These are phyloP conservation scores for Malurus cyaneus DNA, from an alignment of 2,113 vertebrate genomes.

Conservation along the genomic window DNA sequence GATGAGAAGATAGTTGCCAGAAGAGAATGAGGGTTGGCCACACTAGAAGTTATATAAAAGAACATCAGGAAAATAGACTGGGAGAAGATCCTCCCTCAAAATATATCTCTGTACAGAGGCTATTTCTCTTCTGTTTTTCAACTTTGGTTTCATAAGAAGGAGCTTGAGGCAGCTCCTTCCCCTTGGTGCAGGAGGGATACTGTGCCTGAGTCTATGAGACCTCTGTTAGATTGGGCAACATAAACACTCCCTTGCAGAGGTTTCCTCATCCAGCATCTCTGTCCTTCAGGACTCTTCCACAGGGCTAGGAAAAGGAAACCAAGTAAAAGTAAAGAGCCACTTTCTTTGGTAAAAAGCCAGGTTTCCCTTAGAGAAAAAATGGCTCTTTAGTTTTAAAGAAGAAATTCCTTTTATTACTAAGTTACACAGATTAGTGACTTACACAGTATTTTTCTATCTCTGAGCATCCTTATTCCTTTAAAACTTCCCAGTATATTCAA, in stretches of 20 bases:
- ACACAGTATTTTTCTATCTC: not conserved
- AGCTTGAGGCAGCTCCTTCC: not conserved
- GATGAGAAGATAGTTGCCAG: not conserved
- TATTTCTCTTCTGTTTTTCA: not conserved
- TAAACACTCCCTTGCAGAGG: not conserved
- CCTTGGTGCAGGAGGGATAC: not conserved
- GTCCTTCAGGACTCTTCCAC: not conserved
- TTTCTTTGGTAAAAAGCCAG: not conserved
- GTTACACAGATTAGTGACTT: not conserved
- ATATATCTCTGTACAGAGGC: not conserved
- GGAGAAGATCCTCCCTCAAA: not conserved
- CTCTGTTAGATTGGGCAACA: not conserved
- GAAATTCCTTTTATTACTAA: not conserved
- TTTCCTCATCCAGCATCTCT: not conserved
- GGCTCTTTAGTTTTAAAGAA: not conserved
- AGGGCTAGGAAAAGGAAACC: not conserved
- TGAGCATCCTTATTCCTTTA: not conserved
- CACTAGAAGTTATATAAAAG: not conserved
- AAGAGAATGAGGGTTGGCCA: not conserved
- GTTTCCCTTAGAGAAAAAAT: not conserved
- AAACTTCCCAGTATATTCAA: not conserved
- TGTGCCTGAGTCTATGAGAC: not conserved
- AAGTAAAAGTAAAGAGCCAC: not conserved
- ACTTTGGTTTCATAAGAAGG: not conserved
- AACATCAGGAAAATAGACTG: not conserved